phyloP scores from a whole-genome alignment of 2,113 vertebrate genomes.

The Lathamus discolor region DNA sequence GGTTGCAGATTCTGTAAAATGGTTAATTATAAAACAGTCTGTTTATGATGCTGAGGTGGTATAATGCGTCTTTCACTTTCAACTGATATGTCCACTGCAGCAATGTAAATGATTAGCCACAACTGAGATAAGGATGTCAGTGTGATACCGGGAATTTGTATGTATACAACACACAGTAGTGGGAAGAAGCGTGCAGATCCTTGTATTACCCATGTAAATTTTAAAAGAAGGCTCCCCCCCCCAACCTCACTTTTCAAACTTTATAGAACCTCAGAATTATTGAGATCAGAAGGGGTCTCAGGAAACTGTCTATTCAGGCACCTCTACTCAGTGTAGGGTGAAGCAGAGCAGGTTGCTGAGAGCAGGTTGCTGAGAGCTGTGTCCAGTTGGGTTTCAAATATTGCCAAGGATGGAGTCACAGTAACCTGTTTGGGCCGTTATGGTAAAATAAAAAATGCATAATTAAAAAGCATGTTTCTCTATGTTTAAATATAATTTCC shows the following conservation, averaged over 20 bases:
- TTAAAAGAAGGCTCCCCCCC: neutral
- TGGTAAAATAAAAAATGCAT: neutral
- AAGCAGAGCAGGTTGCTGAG: neutral
- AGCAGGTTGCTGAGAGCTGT: neutral
- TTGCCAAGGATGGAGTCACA: neutral
- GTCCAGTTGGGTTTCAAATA: neutral
- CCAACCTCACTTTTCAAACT: neutral
- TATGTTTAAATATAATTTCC: neutral
- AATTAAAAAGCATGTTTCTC: neutral
- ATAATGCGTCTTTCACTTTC: neutral
- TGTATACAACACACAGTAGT: fast-evolving
- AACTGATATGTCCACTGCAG: neutral
- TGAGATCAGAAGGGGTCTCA: neutral
- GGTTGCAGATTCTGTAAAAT: neutral
- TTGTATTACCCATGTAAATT: neutral
- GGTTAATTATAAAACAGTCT: neutral
- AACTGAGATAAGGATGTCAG: neutral
- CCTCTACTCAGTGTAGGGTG: neutral
- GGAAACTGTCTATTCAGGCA: neutral
- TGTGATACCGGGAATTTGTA: neutral
- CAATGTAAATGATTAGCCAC: neutral
- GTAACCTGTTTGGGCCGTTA: neutral
- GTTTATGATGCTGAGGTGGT: neutral
- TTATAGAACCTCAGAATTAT: neutral
- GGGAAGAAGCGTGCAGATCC: neutral